phyloP scores from a whole-genome alignment of 2,113 vertebrate genomes.

The Alouatta palliata region DNA sequence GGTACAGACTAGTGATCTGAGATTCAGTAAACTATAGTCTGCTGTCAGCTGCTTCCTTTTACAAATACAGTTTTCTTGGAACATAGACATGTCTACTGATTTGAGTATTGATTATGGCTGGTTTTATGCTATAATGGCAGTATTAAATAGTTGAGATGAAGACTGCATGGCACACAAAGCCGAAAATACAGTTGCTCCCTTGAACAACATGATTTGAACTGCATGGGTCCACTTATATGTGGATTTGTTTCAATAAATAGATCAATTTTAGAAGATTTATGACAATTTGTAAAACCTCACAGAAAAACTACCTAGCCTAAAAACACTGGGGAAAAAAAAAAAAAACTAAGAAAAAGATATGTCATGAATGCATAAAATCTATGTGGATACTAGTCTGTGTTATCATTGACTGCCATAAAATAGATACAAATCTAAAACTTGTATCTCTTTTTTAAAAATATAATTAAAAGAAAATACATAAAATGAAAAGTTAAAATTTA shows the following conservation, averaged over 20 bases:
- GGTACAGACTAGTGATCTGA: background rate
- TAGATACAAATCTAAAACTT: background rate
- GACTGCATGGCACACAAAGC: background rate
- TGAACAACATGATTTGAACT: background rate
- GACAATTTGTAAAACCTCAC: background rate
- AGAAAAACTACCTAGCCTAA: background rate
- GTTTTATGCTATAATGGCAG: background rate
- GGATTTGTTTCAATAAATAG: background rate
- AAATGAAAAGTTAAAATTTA: background rate
- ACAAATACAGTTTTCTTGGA: background rate
- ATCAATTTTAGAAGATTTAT: background rate
- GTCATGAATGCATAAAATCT: background rate
- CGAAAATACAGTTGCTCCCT: background rate
- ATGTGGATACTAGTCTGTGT: background rate
- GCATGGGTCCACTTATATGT: background rate
- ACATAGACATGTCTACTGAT: background rate
- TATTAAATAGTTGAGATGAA: background rate
- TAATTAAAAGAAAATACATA: too few relatives aligned
- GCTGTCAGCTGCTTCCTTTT: background rate
- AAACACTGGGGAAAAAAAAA: background rate
- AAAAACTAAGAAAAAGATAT: background rate
- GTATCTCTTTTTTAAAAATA: too few relatives aligned
- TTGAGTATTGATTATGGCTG: fast-evolving
- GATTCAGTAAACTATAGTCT: background rate
- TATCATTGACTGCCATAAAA: background rate